Base-by-base conservation (phyloP, 2,113 vertebrate genomes). In the Leucopternis melanops region DNA sequence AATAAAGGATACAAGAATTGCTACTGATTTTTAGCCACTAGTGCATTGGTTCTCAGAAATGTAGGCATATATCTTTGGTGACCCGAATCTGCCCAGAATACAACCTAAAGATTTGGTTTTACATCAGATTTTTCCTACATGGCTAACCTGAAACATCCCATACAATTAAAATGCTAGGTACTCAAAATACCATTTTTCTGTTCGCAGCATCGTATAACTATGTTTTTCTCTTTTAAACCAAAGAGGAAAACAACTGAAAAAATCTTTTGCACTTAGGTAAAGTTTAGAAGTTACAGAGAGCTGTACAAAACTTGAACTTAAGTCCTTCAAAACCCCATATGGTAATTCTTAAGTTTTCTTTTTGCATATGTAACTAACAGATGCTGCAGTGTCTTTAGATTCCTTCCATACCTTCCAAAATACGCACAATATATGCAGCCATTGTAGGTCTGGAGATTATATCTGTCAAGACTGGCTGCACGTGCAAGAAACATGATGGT, bases 371-470 rank as follows among this genome's bases (percentile, higher is more conserved):
- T 90, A 97, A 88, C 87, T 55, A 91, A 63, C 96, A 97, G 97
- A 97, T 97, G 96, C 94, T 90, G 91, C 94, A 86, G 55, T 95
- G 97, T 85, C 98, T 95, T 96, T 82, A 54, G 97, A 98, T 98
- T 97, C 98, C 95, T 98, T 92, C 95, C 94, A 70, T 92, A 94
- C 95, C 97, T 98, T 98, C 97, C 97, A 98, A 98, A 98, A 98
- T 97, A 98, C 97, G 94, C 93, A 96, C 90, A 63, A 42, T 95
- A 93, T 95, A 88, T 82, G 97, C 93, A 84, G 91, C 90, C 73
- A 82, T 86, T 36, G 45, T 21, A 84, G 96, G 91, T 95, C 98
- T 98, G 98, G 97, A 98, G 82, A 98, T 83, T 98, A 90, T 98
- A 94, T 98, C 98, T 98, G 98, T 98, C 98, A 98, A 79, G 94